Evolutionary conservation across 1,140 invertebrate genomes (phyloP), one percentile per base, ranked within the genome.

Genomic region (Caenorhabditis elegans): DNA sequence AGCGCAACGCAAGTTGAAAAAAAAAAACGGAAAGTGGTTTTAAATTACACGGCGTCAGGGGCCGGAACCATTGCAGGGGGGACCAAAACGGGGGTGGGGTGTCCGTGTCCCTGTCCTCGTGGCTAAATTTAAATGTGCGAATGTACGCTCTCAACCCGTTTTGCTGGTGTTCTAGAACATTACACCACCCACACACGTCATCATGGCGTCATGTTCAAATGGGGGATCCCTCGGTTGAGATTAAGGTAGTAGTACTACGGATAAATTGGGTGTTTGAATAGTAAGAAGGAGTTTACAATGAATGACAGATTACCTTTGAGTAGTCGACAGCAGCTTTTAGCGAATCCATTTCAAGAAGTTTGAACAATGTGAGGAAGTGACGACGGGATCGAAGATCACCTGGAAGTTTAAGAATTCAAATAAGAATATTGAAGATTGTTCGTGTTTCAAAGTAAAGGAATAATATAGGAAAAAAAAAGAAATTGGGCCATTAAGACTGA

Each of bases 291-390:
- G 17, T 70, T 22, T 10, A 1, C 60, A 70, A 70, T 70, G 34
- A 70, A 70, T 70, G 60, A 70, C 60, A 39, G 60, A 70, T 70
- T 70, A 70, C 60, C 60, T 70, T 70, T 13, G 60, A 70, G 60
- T 70, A 70, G 60, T 70, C 60, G 60, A 70, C 60, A 39, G 60
- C 60, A 22, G 60, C 60, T 70, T 70, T 70, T 39, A 70, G 34
- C 60, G 60, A 70, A 70, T 70, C 60, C 60, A 70, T 70, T 70
- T 70, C n/a, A 6, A 39, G 34, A 70, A 36, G 60, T 70, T 70
- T 24, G 60, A 34, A 22, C 10, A 8, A 60, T 10, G 13, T 19
- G 8, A 36, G 31, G 31, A 65, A 17, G 28, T 19, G 60, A 60
- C 15, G 53, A 60, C 13, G 1, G 53, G 15, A 60, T 0, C 0